Percentiles rank a stretch among this genome's conserved stretches.
Conservation (phyloP, 2,113 vertebrate species). For the Clarias macrocephalus region DNA sequence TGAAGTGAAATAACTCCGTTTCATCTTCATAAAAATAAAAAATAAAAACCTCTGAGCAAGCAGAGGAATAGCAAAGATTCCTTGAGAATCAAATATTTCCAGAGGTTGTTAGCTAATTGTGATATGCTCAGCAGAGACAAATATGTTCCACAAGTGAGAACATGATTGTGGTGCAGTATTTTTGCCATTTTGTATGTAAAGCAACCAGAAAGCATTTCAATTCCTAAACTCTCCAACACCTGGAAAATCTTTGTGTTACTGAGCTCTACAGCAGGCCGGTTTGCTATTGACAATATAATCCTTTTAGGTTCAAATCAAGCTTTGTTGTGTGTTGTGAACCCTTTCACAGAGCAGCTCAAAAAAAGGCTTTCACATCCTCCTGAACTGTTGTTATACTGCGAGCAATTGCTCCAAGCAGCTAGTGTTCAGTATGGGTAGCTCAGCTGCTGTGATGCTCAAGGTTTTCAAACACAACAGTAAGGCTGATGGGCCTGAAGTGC, state of each 20-base stretch:
- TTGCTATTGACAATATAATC: slow-evolving; percentile 21
- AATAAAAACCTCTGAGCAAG: no score
- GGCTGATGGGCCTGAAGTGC: slow-evolving; percentile 34
- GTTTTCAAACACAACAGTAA: slow-evolving; percentile 29
- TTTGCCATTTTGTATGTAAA: neutral
- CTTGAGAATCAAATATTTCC: neutral
- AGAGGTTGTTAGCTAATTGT: neutral
- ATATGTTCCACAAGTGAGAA: neutral
- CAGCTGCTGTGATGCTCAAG: slow-evolving; percentile 27
- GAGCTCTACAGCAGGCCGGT: neutral
- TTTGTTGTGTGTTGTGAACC: slow-evolving; percentile 16
- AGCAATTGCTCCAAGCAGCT: slow-evolving; percentile 28
- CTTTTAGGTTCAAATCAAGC: slow-evolving; percentile 25
- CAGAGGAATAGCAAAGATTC: neutral
- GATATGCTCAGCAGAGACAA: neutral
- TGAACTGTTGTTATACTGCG: slow-evolving; percentile 31
- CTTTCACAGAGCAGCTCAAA: neutral
- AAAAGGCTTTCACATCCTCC: slow-evolving; percentile 18
- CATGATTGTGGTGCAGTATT: neutral
- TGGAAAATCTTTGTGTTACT: neutral
- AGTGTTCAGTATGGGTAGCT: slow-evolving; percentile 29
- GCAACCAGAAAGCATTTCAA: neutral
- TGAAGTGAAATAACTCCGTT: neutral
- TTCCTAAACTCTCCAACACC: neutral
- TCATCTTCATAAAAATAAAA: no score